Percentiles rank a stretch among this genome's conserved stretches.
These are phyloP conservation scores for Otolemur crassicaudatus DNA, from an alignment of 2,797 vertebrate genomes.

Conservation along the genomic window DNA sequence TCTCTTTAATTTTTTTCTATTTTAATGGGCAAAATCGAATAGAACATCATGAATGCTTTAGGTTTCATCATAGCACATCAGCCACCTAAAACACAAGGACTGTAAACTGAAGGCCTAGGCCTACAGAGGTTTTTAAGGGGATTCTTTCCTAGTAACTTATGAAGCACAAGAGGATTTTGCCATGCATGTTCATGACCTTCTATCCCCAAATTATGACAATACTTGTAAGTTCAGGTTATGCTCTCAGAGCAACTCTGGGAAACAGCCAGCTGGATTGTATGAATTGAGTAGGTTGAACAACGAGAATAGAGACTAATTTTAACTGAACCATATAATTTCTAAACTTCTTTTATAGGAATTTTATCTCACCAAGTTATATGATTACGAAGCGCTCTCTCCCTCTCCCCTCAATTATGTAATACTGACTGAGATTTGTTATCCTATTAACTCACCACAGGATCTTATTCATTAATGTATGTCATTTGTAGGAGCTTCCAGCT, in stretches of 20 bases:
- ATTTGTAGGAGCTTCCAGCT: conserved; percentile 37
- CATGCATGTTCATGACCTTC: not conserved
- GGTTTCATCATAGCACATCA: conserved; percentile 32
- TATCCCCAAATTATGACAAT: not conserved
- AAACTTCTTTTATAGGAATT: not conserved
- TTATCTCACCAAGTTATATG: not conserved
- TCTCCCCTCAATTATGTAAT: not conserved
- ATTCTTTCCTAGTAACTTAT: not conserved
- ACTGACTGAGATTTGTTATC: conserved; percentile 34
- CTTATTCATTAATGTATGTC: conserved; percentile 68
- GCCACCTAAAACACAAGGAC: not conserved
- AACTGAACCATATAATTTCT: conserved; percentile 31
- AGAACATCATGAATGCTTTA: conserved; percentile 41
- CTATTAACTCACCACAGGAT: conserved; percentile 61
- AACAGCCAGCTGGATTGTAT: not conserved
- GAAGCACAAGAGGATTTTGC: not conserved
- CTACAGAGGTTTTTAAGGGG: not conserved
- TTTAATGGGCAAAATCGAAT: not conserved
- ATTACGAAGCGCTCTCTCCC: not conserved
- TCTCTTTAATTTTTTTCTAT: conserved; percentile 3
- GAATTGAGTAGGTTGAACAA: not conserved
- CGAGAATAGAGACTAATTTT: not conserved
- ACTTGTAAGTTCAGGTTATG: not conserved
- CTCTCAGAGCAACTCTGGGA: conserved; percentile 15
- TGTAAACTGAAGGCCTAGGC: not conserved